Percentiles rank a stretch among this genome's conserved stretches.
Evolutionary conservation across 2,888 invertebrate species (phyloP).

Genomic region (Liposcelis brunnea): DNA sequence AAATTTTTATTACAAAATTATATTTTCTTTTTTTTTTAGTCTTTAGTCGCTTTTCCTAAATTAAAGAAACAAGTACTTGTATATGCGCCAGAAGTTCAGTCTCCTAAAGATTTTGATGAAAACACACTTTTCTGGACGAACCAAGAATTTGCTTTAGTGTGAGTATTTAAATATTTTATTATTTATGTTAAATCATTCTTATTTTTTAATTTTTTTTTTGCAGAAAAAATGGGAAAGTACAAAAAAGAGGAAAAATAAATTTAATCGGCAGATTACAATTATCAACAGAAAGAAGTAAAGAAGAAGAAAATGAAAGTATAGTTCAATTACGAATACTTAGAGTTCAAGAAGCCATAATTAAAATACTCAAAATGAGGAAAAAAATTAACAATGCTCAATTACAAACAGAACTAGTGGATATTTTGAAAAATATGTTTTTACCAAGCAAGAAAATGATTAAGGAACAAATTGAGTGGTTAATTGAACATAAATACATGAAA

Average conservation of each 20-base stretch:
- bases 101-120: conserved; percentile 87
- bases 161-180: conserved; percentile 22
- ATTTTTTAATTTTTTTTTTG: background rate
- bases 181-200: conserved; percentile 10
- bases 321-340: conserved; percentile 89
- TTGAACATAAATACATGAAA: conserved; percentile 95
- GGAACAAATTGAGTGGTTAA: conserved; percentile 98
- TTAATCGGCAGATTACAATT: conserved; percentile 88
- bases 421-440: conserved; percentile 97
- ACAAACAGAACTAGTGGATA: conserved; percentile 94
- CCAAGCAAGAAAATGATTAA: conserved; percentile 99
- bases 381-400: conserved; percentile 83
- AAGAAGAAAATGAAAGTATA: conserved; percentile 97
- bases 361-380: conserved; percentile 97
- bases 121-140: conserved; percentile 91
- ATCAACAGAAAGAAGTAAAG: conserved; percentile 85
- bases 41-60: conserved; percentile 89
- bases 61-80: conserved; percentile 79
- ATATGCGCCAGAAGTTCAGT: conserved; percentile 61
- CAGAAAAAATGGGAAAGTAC: conserved; percentile 87
- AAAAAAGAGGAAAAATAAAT: conserved; percentile 89
- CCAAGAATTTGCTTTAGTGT: conserved; percentile 80
- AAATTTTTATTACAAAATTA: background rate
- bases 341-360: conserved; percentile 93
- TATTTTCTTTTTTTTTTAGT: conserved; percentile 32